Evolutionary conservation across 2,888 invertebrate species (phyloP), one percentile per base, ranked within the genome.

Genomic region (Limnephilus rhombicus): DNA sequence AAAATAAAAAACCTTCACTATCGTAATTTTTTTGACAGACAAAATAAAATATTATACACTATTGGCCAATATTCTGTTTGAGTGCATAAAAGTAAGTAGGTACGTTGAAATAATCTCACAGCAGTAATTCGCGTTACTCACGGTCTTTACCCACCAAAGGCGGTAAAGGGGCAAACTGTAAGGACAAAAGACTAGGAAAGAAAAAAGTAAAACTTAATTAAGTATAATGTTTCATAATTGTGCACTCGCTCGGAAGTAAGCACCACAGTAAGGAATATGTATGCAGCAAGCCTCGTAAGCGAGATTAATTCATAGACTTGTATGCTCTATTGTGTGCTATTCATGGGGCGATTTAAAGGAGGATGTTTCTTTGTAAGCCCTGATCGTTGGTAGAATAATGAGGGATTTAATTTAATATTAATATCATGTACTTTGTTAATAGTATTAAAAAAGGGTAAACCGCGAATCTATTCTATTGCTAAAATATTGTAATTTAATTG

Each of bases 221-320:
- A 90, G 91, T 92, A 92, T 92, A 93, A 89, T 91, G 93, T 92
- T 93, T 93, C 93, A 93, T 93, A 93, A 93, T 93, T 93, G 93
- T 88, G 37, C 85, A 90, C 92, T 91, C 90, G 91, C 31, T 89
- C 80, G 93, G 92, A 93, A 93, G 89, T 92, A 86, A 91, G 68
- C 91, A 80, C 91, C 29, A 82, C 24, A 68, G 68, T 68, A 24
- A 24, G 53, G 53, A 45, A 7, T 68, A 68, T 68, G 68, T 68
- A 80, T 45, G 89, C 83, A 90, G 31, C 49, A 15, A 83, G 81
- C 68, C 9, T 68, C n/a, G n/a, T 68, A 68, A 68, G 68, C 68
- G 68, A 68, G 68, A 68, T 68, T 68, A 68, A 68, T 68, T 24
- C 68, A 68, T n/a, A 68, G 68, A 68, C 68, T 68, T 68, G n/a